Evolutionary conservation across 2,888 invertebrate genomes (phyloP).

Genomic region (Amorpha juglandis): DNA sequence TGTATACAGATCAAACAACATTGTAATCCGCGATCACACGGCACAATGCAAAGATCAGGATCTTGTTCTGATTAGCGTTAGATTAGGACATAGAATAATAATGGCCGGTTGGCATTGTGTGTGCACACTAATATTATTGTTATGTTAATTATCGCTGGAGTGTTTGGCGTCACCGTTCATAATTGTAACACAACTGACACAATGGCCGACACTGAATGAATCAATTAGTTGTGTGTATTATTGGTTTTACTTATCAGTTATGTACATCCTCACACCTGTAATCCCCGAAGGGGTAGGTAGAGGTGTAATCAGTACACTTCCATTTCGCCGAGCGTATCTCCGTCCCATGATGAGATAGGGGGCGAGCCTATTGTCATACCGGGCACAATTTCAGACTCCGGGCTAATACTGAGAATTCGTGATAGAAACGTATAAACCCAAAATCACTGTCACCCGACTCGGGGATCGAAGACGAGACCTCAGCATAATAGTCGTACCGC

Average conservation of each 20-base stretch:
- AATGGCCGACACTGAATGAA: not conserved
- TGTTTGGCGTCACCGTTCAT: slow-evolving; percentile 1
- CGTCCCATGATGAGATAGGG: too few species aligned
- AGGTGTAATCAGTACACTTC: too few species aligned
- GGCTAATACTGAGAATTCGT: too few species aligned
- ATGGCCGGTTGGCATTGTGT: not conserved
- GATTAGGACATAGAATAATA: slow-evolving; percentile 20
- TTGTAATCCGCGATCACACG: slow-evolving; percentile 16
- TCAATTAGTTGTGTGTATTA: not conserved
- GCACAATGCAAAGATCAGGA: slow-evolving; percentile 12
- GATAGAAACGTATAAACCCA: too few species aligned
- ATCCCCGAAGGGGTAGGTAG: too few species aligned
- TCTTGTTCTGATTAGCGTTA: slow-evolving; percentile 14
- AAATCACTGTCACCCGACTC: too few species aligned
- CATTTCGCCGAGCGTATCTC: too few species aligned
- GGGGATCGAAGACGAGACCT: too few species aligned
- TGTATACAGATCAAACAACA: not conserved
- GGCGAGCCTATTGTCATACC: too few species aligned
- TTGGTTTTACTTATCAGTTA: not conserved
- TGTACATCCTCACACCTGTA: too few species aligned
- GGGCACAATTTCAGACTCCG: too few species aligned
- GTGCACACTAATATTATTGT: slow-evolving; percentile 20
- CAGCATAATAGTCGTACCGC: too few species aligned
- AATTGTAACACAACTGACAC: not conserved
- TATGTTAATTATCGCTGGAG: slow-evolving; percentile 26